phyloP scores from a whole-genome alignment of 2,888 invertebrate genomes.

The Boloria selene region DNA sequence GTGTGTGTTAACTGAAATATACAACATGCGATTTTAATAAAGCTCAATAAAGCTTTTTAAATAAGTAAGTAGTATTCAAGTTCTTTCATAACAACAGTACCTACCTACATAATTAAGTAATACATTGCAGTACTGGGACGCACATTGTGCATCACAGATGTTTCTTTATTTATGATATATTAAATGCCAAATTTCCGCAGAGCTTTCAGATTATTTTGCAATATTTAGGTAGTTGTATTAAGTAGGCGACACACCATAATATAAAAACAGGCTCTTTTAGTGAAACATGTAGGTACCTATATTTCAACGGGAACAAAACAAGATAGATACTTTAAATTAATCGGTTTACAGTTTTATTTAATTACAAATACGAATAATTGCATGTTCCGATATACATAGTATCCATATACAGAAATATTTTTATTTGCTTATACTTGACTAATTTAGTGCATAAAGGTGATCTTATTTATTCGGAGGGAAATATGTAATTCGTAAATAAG shows the following conservation, averaged over 20 bases:
- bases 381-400: no score
- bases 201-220: conserved; percentile 30
- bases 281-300: conserved; percentile 18
- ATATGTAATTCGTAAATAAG: no score
- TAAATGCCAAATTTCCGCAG: conserved; percentile 28
- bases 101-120: conserved; percentile 3
- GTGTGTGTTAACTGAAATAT: no score
- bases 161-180: conserved; percentile 30
- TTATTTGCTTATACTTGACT: no score
- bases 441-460: no score
- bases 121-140: neutral
- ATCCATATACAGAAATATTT: no score
- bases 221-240: conserved; percentile 23
- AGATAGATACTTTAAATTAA: neutral
- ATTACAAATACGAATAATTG: no score
- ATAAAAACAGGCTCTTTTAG: conserved; percentile 17
- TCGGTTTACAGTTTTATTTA: no score
- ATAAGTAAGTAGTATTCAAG: no score
- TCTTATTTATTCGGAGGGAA: no score
- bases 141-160: conserved; percentile 3
- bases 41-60: no score
- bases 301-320: conserved; percentile 19
- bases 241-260: conserved; percentile 23
- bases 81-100: neutral
- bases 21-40: no score